These are phyloP conservation scores for Pogonomyrmex californicus DNA, from an alignment of 1,140 invertebrate genomes.

Conservation along the genomic window DNA sequence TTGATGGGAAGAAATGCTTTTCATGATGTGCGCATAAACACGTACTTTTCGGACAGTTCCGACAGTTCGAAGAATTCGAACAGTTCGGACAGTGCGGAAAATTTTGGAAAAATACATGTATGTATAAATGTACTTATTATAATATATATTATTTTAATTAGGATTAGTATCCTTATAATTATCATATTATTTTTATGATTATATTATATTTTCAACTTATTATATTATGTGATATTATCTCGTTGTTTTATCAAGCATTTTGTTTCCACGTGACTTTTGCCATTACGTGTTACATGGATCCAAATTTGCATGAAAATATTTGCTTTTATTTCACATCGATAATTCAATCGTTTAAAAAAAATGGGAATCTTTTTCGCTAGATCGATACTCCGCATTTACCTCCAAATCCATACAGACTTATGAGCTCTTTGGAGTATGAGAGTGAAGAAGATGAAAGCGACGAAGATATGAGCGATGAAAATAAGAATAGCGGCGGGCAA, in stretches of 20 bases:
- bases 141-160: background rate
- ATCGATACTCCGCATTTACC: slow-evolving; percentile 44
- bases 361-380: background rate
- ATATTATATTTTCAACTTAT: background rate
- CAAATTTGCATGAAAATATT: background rate
- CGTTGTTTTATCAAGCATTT: background rate
- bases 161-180: background rate
- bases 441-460: background rate
- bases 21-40: slow-evolving; percentile 28
- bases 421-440: rapidly evolving
- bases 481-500: background rate
- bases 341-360: background rate
- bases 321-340: background rate
- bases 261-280: background rate
- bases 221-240: background rate
- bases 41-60: too few relatives aligned
- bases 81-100: background rate
- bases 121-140: background rate
- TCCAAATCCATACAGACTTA: background rate
- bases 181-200: too few relatives aligned
- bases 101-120: background rate
- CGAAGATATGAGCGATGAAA: too few relatives aligned
- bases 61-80: background rate
- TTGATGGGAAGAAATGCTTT: slow-evolving; percentile 66
- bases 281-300: background rate